phyloP scores from a whole-genome alignment of 2,113 vertebrate genomes.

The Aspidoscelis tigris region DNA sequence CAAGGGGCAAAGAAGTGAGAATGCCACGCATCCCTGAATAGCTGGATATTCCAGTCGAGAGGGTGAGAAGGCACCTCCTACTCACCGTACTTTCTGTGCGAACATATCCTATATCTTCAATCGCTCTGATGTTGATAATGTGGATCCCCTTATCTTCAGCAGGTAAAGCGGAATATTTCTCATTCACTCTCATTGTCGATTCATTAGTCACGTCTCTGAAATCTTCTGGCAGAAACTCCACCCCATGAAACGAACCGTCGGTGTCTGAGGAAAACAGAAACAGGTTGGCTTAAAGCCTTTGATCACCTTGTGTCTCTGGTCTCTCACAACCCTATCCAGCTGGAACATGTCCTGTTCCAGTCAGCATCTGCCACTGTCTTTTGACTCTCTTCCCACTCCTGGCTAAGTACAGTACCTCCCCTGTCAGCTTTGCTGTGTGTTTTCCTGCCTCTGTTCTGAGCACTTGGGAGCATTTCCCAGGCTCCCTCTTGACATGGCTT shows the following conservation, averaged over 20 bases:
- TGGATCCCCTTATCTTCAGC: conserved; percentile 77
- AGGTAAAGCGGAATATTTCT: conserved; percentile 77
- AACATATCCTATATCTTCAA: conserved; percentile 76
- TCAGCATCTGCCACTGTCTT: neutral
- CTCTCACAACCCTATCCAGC: conserved; percentile 62
- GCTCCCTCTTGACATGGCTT: conserved; percentile 39
- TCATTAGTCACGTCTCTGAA: conserved; percentile 47
- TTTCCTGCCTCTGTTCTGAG: conserved; percentile 30
- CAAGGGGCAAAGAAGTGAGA: neutral
- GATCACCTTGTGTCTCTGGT: conserved; percentile 43
- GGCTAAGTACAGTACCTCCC: conserved; percentile 22
- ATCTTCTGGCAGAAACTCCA: conserved; percentile 68
- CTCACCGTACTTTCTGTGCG: conserved; percentile 82
- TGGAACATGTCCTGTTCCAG: conserved; percentile 56
- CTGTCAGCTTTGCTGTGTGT: conserved; percentile 44
- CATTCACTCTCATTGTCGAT: conserved; percentile 77
- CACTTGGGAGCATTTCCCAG: conserved; percentile 33
- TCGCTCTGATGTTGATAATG: conserved; percentile 69
- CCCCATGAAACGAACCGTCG: conserved; percentile 64
- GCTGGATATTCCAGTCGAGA: neutral
- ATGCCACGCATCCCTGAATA: neutral
- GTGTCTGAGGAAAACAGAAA: conserved; percentile 59
- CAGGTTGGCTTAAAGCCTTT: conserved; percentile 43
- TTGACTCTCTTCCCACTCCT: conserved; percentile 52
- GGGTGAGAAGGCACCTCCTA: rapidly evolving